phyloP scores from a whole-genome alignment of 2,888 invertebrate genomes.

The Margaritifera margaritifera region DNA sequence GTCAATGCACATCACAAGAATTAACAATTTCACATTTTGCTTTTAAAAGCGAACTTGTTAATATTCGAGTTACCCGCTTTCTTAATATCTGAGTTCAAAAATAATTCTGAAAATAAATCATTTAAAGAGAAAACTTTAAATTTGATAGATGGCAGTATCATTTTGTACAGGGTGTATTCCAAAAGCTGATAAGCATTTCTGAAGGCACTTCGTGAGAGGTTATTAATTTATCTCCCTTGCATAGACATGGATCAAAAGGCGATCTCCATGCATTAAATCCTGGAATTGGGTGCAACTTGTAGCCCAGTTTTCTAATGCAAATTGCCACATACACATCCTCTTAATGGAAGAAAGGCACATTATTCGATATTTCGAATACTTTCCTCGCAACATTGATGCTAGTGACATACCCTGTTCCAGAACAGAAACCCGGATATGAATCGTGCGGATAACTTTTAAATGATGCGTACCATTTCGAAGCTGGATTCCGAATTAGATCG shows the following conservation, averaged over 20 bases:
- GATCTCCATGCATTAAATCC: slow-evolving; percentile 43
- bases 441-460: slow-evolving; percentile 41
- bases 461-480: slow-evolving; percentile 60
- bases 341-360: slow-evolving; percentile 58
- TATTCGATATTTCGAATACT: slow-evolving; percentile 43
- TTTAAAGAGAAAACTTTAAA: no score
- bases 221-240: slow-evolving; percentile 26
- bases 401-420: slow-evolving; percentile 58
- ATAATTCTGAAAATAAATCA: no score
- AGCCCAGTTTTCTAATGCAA: slow-evolving; percentile 46
- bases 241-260: slow-evolving; percentile 33
- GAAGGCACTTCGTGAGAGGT: slow-evolving; percentile 43
- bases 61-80: no score
- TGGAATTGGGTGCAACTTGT: slow-evolving; percentile 17
- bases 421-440: slow-evolving; percentile 58
- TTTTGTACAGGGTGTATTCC: slow-evolving; percentile 21
- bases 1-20: no score
- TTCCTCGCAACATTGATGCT: slow-evolving; percentile 42
- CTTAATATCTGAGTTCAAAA: no score
- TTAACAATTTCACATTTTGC: no score
- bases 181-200: slow-evolving; percentile 18
- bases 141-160: background rate
- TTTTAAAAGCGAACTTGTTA: no score
- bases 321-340: slow-evolving; percentile 61
- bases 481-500: slow-evolving; percentile 40